A percentile compares a stretch with the other conserved stretches of the same genome.
Evolutionary conservation across 92 coral and sea anemone genomes (phyloP).

Genomic region (Actinostola sp.): DNA sequence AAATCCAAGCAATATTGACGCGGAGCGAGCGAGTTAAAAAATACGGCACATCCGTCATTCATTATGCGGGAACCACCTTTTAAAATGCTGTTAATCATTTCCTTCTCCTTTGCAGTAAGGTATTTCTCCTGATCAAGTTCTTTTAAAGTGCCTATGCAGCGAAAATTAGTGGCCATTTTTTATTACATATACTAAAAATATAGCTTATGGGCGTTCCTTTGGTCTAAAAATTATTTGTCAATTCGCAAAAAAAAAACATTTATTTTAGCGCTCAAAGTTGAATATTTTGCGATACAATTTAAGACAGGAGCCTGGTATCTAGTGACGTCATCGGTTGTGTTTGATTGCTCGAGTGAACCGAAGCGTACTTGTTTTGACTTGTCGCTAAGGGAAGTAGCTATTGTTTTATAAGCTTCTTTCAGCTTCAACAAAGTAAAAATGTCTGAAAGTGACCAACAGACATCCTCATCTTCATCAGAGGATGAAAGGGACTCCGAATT

Average conservation of each 20-base stretch:
- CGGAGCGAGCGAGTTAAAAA: no score
- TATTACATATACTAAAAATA: background rate
- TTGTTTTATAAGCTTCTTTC: background rate
- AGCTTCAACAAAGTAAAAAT: background rate
- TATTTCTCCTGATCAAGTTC: background rate
- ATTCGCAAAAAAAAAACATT: background rate
- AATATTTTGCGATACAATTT: background rate
- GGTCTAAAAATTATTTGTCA: no score
- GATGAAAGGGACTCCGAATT: background rate
- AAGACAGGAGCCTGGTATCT: slow-evolving; percentile 43
- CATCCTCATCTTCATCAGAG: slow-evolving; percentile 13
- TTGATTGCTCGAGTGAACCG: background rate
- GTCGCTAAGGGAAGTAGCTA: background rate
- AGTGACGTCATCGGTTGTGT: slow-evolving; percentile 54
- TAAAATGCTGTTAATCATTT: no score
- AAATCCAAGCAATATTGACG: no score
- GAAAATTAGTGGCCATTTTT: slow-evolving; percentile 10
- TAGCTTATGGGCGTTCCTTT: background rate
- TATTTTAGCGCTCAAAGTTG: background rate
- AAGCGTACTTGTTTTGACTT: background rate
- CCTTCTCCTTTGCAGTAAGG: no score
- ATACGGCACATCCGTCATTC: no score
- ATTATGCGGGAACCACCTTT: no score
- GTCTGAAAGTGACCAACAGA: slow-evolving; percentile 21
- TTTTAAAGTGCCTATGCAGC: slow-evolving; percentile 47